Percentiles rank a stretch among this genome's conserved stretches.
Evolutionary conservation across 2,888 invertebrate species (phyloP).

Genomic region (Trypoxylon attenuatum): DNA sequence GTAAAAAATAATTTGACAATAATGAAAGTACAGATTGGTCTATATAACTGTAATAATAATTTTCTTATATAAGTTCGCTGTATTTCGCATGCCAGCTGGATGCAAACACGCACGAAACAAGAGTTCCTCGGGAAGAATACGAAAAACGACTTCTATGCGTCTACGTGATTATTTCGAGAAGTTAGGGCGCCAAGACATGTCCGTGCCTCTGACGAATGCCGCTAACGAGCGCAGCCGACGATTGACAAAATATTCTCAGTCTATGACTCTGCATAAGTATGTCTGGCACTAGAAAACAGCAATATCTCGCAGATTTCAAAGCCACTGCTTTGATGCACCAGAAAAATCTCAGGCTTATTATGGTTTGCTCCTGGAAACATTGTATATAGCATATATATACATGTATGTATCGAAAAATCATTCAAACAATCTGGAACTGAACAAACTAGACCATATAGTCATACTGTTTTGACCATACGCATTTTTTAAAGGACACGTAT

Average conservation of each 20-base stretch:
- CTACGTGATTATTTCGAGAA: slow-evolving; percentile 65
- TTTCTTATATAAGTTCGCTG: background rate
- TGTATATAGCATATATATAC: no score
- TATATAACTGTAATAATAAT: background rate
- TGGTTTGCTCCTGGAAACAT: no score
- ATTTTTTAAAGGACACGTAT: no score
- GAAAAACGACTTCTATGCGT: slow-evolving; percentile 37
- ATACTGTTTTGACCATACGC: no score
- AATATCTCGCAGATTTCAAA: no score
- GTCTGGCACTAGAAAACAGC: slow-evolving; percentile 7
- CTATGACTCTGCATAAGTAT: slow-evolving; percentile 36
- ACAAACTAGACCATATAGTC: no score
- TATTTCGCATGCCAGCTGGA: background rate
- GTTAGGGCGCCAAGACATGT: slow-evolving; percentile 54
- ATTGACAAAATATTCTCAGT: slow-evolving; percentile 72
- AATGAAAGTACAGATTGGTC: no score
- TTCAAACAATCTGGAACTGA: no score
- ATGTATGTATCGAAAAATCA: no score
- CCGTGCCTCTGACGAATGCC: slow-evolving; percentile 59
- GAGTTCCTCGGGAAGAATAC: slow-evolving; percentile 10
- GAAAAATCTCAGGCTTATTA: no score
- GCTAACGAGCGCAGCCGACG: slow-evolving; percentile 69
- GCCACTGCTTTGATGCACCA: background rate
- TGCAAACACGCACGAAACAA: slow-evolving; percentile 6
- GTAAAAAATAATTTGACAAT: no score